phyloP scores from a whole-genome alignment of 2,888 invertebrate species.

The Ochropleura leucogaster region DNA sequence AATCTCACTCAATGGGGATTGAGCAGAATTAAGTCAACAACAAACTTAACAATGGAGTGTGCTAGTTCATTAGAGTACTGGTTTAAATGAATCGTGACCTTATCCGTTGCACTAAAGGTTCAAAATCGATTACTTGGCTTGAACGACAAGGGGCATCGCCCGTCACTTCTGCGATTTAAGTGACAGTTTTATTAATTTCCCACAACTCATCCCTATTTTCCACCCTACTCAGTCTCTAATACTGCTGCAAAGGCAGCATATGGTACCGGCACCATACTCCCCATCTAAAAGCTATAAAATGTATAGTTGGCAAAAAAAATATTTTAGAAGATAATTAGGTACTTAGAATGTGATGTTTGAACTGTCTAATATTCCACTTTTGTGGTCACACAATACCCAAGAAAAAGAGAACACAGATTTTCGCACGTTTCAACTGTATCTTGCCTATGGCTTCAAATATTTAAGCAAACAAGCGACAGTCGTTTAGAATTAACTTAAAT shows the following conservation, averaged over 20 bases:
- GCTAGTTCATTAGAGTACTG: constrained; percentile 72
- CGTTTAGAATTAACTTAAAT: constrained; percentile 73
- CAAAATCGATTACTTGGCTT: constrained; percentile 71
- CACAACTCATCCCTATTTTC: constrained; percentile 87
- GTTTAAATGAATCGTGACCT: constrained; percentile 69
- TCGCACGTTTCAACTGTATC: not conserved
- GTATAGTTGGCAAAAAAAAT: not conserved
- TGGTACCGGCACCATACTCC: constrained; percentile 79
- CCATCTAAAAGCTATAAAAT: constrained; percentile 22
- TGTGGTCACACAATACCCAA: not conserved
- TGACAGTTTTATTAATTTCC: constrained; percentile 95
- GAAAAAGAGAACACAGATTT: not conserved
- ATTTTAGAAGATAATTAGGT: not conserved
- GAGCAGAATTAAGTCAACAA: constrained; percentile 87
- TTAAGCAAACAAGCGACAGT: constrained; percentile 61
- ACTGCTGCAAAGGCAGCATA: constrained; percentile 84
- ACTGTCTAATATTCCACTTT: not conserved
- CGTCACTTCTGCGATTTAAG: constrained; percentile 91
- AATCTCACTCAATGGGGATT: constrained; percentile 80
- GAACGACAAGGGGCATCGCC: constrained; percentile 80
- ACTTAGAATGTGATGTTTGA: not conserved
- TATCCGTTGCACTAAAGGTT: constrained; percentile 73
- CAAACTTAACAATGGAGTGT: constrained; percentile 83
- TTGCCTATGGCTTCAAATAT: not conserved
- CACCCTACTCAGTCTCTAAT: constrained; percentile 86